Conservation (phyloP, 2,113 vertebrate species). For the Oncorhynchus mykiss region DNA sequence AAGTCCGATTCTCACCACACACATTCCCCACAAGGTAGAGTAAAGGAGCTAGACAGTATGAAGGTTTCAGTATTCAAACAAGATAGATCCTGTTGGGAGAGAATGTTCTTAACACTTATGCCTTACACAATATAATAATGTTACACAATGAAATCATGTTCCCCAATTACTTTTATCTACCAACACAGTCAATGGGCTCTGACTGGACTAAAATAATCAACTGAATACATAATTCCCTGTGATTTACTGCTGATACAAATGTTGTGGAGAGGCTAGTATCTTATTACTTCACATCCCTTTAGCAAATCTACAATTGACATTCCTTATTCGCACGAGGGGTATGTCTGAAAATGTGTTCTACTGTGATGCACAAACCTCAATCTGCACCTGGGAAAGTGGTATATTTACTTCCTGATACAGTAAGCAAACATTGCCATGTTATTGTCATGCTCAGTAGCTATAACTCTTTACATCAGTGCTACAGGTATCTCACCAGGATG, state of each 20-base stretch:
- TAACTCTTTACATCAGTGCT: conserved; percentile 13
- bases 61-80: background rate
- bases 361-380: conserved; percentile 4
- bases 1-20: background rate
- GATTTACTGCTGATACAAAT: background rate
- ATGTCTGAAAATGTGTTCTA: background rate
- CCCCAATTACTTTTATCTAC: conserved; percentile 26
- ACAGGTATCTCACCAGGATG: background rate
- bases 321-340: background rate
- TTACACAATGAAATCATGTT: background rate
- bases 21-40: conserved; percentile 65
- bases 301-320: background rate
- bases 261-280: background rate
- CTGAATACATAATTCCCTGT: background rate
- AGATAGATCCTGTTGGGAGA: background rate
- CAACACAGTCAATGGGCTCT: background rate
- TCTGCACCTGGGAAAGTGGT: background rate
- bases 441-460: conserved; percentile 7
- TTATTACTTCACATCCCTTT: background rate
- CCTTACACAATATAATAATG: background rate
- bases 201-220: conserved; percentile 5
- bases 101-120: background rate
- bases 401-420: conserved; percentile 44
- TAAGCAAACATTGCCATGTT: conserved; percentile 55
- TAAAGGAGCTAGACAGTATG: conserved; percentile 21